These are phyloP conservation scores for Brachylomia viminalis DNA, from an alignment of 2,888 invertebrate species.

Conservation along the genomic window DNA sequence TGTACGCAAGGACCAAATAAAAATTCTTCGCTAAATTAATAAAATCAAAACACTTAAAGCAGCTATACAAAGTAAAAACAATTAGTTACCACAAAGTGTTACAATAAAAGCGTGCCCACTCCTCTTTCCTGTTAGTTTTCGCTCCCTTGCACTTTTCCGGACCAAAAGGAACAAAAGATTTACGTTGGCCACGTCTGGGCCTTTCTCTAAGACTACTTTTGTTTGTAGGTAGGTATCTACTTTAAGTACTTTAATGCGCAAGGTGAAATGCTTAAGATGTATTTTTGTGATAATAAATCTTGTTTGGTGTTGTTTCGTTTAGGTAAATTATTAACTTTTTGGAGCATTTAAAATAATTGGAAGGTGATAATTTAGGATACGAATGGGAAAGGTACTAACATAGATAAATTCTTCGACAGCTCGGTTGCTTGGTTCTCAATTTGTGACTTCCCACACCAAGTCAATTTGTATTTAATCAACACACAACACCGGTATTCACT, in stretches of 20 bases:
- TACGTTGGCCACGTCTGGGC: conserved; percentile 81
- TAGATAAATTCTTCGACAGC: no score
- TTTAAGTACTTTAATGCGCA: conserved; percentile 63
- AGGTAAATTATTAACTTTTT: conserved; percentile 10
- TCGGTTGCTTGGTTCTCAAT: no score
- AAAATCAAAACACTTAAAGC: conserved; percentile 51
- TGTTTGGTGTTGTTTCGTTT: conserved; percentile 43
- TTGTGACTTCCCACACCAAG: no score
- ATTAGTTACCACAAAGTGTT: conserved; percentile 82
- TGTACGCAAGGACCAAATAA: not conserved
- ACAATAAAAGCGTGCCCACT: conserved; percentile 78
- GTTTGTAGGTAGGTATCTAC: conserved; percentile 64
- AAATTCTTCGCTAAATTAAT: conserved; percentile 44
- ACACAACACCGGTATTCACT: no score
- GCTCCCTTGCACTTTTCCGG: conserved; percentile 84
- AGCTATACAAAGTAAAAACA: conserved; percentile 75
- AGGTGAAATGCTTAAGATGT: conserved; percentile 55
- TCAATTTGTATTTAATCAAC: no score
- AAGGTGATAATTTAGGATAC: not conserved
- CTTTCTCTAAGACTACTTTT: conserved; percentile 73
- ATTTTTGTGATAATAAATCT: conserved; percentile 45
- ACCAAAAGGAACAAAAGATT: conserved; percentile 84
- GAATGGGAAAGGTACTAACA: no score
- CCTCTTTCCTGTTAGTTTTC: conserved; percentile 85
- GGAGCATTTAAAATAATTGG: not conserved